These are phyloP conservation scores for Sphaeridia pumilis DNA, from an alignment of 2,888 invertebrate genomes.

Conservation along the genomic window DNA sequence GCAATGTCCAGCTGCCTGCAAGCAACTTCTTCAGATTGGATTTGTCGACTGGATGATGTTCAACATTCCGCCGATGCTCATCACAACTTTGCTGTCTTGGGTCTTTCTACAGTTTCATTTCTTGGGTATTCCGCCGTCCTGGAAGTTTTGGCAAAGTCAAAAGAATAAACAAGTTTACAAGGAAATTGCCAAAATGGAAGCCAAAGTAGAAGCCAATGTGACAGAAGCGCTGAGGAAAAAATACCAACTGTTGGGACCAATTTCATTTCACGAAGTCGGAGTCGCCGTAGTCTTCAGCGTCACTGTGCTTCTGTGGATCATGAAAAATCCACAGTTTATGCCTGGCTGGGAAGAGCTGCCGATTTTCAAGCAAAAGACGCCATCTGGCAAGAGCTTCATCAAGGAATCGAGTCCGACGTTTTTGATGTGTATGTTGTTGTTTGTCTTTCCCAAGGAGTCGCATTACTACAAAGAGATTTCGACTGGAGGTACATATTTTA, in stretches of 20 bases:
- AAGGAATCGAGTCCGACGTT: conserved; percentile 33
- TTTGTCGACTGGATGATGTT: conserved; percentile 35
- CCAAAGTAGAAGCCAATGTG: conserved; percentile 49
- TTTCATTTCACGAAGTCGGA: conserved; percentile 60
- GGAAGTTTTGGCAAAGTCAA: conserved; percentile 25
- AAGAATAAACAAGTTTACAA: neutral
- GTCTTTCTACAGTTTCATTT: conserved; percentile 30
- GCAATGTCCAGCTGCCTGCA: conserved; percentile 25
- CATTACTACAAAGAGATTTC: conserved; percentile 25
- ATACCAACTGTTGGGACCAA: conserved; percentile 64
- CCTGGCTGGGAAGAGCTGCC: conserved; percentile 57
- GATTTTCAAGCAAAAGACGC: conserved; percentile 23
- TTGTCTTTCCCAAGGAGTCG: conserved; percentile 25
- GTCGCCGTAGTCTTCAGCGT: conserved; percentile 52
- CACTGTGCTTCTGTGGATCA: conserved; percentile 75
- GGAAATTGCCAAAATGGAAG: conserved; percentile 14
- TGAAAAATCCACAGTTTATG: conserved; percentile 76
- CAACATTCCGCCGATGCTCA: conserved; percentile 29
- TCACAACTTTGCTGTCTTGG: conserved; percentile 24
- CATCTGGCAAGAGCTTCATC: conserved; percentile 29
- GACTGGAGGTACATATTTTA: conserved; percentile 19
- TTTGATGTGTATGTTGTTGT: conserved; percentile 25
- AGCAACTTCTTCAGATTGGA: conserved; percentile 23
- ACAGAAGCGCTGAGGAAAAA: conserved; percentile 60
- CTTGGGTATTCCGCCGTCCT: conserved; percentile 21